Evolutionary conservation across 2,113 vertebrate genomes (phyloP).

Genomic region (Corvus hawaiiensis): DNA sequence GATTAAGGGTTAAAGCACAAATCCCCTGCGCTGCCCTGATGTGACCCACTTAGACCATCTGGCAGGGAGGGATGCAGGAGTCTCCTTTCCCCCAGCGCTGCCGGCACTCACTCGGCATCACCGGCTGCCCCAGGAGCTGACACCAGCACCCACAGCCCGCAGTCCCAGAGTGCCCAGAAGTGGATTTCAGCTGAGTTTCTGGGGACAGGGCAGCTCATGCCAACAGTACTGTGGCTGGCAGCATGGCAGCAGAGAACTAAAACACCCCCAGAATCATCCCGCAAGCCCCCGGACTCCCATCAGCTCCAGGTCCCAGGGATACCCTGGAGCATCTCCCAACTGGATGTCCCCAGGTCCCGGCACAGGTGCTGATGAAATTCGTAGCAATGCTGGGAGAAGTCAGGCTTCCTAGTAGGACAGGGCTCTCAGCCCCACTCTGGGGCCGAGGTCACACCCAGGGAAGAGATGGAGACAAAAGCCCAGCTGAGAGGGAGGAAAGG

Average conservation of each 20-base stretch:
- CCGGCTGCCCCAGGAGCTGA: neutral
- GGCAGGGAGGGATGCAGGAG: slow-evolving; percentile 45
- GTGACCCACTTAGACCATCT: slow-evolving; percentile 76
- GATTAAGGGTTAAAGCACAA: slow-evolving; percentile 71
- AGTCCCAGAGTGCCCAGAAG: neutral
- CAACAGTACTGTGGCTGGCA: rapidly evolving
- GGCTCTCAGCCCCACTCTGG: rapidly evolving
- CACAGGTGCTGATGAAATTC: rapidly evolving
- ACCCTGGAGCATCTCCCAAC: neutral
- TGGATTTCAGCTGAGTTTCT: neutral
- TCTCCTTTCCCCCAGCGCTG: neutral
- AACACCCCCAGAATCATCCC: neutral
- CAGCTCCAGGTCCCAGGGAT: neutral
- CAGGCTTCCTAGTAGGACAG: rapidly evolving
- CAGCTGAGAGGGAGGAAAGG: neutral
- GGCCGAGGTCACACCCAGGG: rapidly evolving
- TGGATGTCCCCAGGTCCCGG: rapidly evolving
- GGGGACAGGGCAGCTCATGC: neutral
- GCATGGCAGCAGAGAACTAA: neutral
- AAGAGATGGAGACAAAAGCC: neutral
- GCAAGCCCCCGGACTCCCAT: rapidly evolving
- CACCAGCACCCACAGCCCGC: neutral
- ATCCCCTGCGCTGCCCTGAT: slow-evolving; percentile 61
- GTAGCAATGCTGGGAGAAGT: neutral
- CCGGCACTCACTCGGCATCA: neutral